Percentiles rank a stretch among this genome's conserved stretches.
Conservation (phyloP, 2,113 vertebrate genomes). For the Dissostichus mawsoni region DNA sequence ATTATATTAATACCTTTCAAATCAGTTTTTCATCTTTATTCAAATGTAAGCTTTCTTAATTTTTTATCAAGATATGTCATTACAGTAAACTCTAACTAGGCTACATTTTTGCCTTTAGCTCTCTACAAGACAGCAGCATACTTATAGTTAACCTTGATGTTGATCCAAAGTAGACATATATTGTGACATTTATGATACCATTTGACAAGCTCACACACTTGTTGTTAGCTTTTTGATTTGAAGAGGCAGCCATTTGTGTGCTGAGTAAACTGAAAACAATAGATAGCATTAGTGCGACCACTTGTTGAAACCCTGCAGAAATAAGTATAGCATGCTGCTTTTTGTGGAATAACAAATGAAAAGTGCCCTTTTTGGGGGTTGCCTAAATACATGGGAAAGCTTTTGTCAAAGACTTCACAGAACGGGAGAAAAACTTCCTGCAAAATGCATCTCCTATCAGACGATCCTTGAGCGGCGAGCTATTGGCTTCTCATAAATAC, state of each 20-base stretch:
- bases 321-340: constrained; percentile 1
- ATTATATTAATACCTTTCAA: neutral
- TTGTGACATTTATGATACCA: neutral
- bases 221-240: constrained; percentile 14
- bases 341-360: constrained; percentile 50
- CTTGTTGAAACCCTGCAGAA: constrained; percentile 51
- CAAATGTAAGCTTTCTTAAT: neutral
- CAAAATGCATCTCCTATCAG: constrained; percentile 65
- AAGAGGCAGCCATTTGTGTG: neutral
- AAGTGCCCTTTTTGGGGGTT: constrained; percentile 45
- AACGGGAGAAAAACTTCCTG: constrained; percentile 22
- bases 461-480: constrained; percentile 54
- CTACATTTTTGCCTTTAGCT: neutral
- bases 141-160: neutral
- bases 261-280: constrained; percentile 58
- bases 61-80: neutral
- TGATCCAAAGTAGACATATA: constrained; percentile 5
- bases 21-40: neutral
- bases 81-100: neutral
- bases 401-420: constrained; percentile 42
- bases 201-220: neutral
- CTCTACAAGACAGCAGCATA: neutral
- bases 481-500: constrained; percentile 73
- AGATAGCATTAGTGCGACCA: constrained; percentile 39
- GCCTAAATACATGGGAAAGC: constrained; percentile 62